A percentile compares a stretch with the other conserved stretches of the same genome.
Conservation (phyloP, 2,113 vertebrate genomes). For the Dipodomys stephensi region DNA sequence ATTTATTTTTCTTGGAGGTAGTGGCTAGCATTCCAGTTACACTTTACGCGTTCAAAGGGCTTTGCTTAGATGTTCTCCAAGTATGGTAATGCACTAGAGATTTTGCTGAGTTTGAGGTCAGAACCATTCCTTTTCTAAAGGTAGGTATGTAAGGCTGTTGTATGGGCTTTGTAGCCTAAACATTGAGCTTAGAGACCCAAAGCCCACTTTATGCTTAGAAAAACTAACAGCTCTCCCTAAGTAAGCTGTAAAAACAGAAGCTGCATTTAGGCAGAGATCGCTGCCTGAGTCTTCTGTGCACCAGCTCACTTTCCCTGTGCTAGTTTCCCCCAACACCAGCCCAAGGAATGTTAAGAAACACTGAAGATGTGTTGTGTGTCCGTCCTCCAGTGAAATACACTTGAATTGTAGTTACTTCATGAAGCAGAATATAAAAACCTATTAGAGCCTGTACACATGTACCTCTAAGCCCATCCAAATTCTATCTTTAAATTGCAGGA, state of each 20-base stretch:
- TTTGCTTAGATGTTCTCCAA: constrained; percentile 70
- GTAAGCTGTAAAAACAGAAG: constrained; percentile 84
- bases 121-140: constrained; percentile 70
- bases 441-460: not conserved
- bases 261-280: constrained; percentile 71
- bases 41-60: constrained; percentile 61
- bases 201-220: constrained; percentile 78
- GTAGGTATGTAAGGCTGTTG: constrained; percentile 72
- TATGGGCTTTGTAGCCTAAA: constrained; percentile 81
- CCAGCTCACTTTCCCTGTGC: not conserved
- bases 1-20: constrained; percentile 79
- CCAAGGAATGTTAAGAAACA: constrained; percentile 66
- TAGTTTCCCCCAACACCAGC: constrained; percentile 38
- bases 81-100: constrained; percentile 61
- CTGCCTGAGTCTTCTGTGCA: constrained; percentile 48
- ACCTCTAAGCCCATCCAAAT: constrained; percentile 37
- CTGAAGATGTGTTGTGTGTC: constrained; percentile 55
- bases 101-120: constrained; percentile 66
- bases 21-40: constrained; percentile 71
- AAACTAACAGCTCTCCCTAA: constrained; percentile 81
- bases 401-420: constrained; percentile 40
- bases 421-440: constrained; percentile 48
- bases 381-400: not conserved
- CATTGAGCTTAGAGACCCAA: constrained; percentile 79
- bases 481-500: constrained; percentile 45